Percentiles rank a stretch among this genome's conserved stretches.
These are phyloP conservation scores for Thyatira batis DNA, from an alignment of 2,888 invertebrate genomes.

Conservation along the genomic window DNA sequence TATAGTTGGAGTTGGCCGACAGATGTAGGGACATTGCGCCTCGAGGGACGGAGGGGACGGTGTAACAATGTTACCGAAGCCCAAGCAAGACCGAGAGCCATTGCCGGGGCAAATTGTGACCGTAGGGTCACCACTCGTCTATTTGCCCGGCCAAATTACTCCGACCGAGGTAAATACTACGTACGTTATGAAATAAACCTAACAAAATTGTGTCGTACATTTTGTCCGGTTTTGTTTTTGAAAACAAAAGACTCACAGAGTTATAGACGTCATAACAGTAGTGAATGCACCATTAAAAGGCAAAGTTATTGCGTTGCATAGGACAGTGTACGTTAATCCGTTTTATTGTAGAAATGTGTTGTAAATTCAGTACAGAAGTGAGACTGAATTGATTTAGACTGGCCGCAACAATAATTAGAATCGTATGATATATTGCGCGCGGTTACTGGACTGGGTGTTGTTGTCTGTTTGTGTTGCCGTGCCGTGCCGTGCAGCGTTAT, in stretches of 20 bases:
- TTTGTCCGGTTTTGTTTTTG: constrained; percentile 35
- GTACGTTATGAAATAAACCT: constrained; percentile 62
- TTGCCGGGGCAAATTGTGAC: constrained; percentile 68
- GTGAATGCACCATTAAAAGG: constrained; percentile 62
- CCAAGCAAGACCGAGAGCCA: constrained; percentile 70
- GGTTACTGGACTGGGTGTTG: constrained; percentile 16
- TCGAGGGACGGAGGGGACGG: constrained; percentile 67
- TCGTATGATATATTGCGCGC: constrained; percentile 47
- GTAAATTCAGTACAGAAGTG: constrained; percentile 51
- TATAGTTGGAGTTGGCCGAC: constrained; percentile 65
- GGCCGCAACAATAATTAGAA: constrained; percentile 67
- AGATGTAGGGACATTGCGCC: constrained; percentile 73
- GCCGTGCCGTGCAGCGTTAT: constrained; percentile 9
- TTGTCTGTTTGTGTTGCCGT: constrained; percentile 3
- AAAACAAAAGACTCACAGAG: constrained; percentile 44
- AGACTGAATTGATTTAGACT: constrained; percentile 68
- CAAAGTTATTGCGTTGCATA: constrained; percentile 60
- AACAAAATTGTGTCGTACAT: constrained; percentile 33
- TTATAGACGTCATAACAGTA: constrained; percentile 60
- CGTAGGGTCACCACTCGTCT: constrained; percentile 68
- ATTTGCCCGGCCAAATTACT: constrained; percentile 68
- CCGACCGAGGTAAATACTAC: constrained; percentile 59
- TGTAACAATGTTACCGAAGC: constrained; percentile 76
- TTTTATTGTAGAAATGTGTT: constrained; percentile 63
- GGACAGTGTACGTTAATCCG: constrained; percentile 49